phyloP scores from a whole-genome alignment of 2,113 vertebrate species.

The Oceanodroma tethys region DNA sequence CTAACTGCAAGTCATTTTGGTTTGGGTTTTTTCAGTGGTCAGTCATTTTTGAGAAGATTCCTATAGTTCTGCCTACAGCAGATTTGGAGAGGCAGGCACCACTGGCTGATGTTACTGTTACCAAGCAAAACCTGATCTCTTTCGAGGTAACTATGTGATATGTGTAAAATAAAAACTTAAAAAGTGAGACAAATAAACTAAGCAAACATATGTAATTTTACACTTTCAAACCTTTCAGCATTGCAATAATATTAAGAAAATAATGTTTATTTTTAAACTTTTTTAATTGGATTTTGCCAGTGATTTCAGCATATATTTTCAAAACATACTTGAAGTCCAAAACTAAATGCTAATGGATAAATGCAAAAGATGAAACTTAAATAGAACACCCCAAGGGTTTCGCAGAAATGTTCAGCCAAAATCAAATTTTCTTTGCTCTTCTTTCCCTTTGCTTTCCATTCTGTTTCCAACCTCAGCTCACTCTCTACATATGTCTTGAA shows the following conservation, averaged over 20 bases:
- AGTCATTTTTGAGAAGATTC: neutral
- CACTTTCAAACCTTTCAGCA: neutral
- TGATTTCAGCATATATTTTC: neutral
- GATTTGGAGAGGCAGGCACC: neutral
- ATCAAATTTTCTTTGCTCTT: neutral
- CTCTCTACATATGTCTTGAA: neutral
- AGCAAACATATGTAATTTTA: neutral
- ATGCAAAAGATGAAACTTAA: neutral
- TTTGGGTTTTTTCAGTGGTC: neutral
- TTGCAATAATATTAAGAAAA: neutral
- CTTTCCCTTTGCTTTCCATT: neutral
- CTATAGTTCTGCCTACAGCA: neutral
- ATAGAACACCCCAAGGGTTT: neutral
- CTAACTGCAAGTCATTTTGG: neutral
- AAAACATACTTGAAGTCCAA: neutral
- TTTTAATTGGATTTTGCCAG: neutral
- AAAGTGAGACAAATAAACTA: neutral
- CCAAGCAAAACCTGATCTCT: neutral
- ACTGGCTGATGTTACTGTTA: neutral
- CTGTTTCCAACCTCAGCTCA: neutral
- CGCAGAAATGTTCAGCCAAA: neutral
- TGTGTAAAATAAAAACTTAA: neutral
- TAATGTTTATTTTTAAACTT: neutral
- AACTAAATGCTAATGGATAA: neutral
- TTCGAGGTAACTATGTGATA: neutral